A percentile compares a stretch with the other conserved stretches of the same genome.
Conservation (phyloP, 1,140 invertebrate species). For the Halyomorpha halys region DNA sequence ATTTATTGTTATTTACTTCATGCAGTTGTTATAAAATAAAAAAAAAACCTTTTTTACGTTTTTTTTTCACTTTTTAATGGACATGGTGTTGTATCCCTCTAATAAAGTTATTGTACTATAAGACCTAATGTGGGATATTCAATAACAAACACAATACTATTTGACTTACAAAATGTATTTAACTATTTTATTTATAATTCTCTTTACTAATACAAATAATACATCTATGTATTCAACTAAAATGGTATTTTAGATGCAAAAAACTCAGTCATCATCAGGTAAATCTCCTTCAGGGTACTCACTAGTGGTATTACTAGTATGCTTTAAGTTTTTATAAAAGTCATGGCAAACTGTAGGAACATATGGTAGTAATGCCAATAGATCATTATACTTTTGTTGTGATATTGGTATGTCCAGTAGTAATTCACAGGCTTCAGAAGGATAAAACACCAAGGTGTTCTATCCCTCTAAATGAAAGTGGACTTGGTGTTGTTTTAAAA, state of each 20-base stretch:
- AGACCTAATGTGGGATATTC: neutral
- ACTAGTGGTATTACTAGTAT: neutral
- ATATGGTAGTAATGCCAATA: constrained; percentile 11
- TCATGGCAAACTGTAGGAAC: constrained; percentile 11
- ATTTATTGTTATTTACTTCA: constrained; percentile 12
- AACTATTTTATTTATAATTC: neutral
- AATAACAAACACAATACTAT: neutral
- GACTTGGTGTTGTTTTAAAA: too few species aligned
- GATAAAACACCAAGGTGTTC: too few species aligned
- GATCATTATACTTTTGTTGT: constrained; percentile 6
- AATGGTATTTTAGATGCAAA: constrained; percentile 1
- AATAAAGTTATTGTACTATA: constrained; percentile 2
- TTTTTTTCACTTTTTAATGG: too few species aligned
- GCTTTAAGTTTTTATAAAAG: neutral
- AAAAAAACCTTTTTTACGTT: neutral
- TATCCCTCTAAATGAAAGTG: too few species aligned
- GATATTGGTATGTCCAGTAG: constrained; percentile 9
- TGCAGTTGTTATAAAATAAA: neutral
- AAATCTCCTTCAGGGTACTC: neutral
- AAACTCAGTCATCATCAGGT: neutral
- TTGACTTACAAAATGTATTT: neutral
- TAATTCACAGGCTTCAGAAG: too few species aligned
- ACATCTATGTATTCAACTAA: neutral
- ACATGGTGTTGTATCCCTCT: constrained; percentile 1
- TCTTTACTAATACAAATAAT: neutral